Base-by-base conservation (phyloP, 2,797 vertebrate genomes). In the Myoxocephalus aenaeus region DNA sequence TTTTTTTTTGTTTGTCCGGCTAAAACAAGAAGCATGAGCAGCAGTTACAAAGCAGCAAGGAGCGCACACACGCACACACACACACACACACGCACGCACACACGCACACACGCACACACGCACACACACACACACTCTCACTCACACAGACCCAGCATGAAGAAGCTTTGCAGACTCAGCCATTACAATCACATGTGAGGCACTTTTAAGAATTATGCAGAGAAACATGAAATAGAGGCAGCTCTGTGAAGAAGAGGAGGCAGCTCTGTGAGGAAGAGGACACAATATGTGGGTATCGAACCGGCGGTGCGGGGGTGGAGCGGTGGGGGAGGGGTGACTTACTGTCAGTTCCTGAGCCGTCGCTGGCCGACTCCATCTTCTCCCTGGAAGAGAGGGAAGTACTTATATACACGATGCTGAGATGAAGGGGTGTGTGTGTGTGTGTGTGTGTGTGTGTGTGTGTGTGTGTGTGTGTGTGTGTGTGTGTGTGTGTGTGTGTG, bases 361-460 rank as follows among this genome's bases (percentile, higher is more conserved):
- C 97, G 1, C 97, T 98, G 83, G 96, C 95, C 36, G 96, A 94
- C 92, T 99, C 98, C 1, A 96, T 95, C 93, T 98, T 99, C 93
- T 99, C 98, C 1, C 98, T 99, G 95, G 54, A 89, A 79, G 79
- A 91, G 75, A 87, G 85, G 82, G 75, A 81, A 86, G 65, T 44
- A 79, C 73, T 80, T 64, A 80, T 1, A 84, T 32, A 32, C 32
- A 32, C 32, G 32, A 32, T 32, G 32, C 32, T 4, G 32, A 38
- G 3, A 32, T 32, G 29, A 32, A 32, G 29, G 29, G 3, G 29
- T 32, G 29, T 32, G 29, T 38, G 36, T 38, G 36, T 38, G 36
- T 38, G 7, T 38, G 36, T 38, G 36, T 38, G 36, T 38, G 36
- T 38, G 34, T 36, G 34, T 36, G 34, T 36, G 34, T 36, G 34